Base-by-base conservation (phyloP, 2,113 vertebrate species). In the Lepidothrix coronata region DNA sequence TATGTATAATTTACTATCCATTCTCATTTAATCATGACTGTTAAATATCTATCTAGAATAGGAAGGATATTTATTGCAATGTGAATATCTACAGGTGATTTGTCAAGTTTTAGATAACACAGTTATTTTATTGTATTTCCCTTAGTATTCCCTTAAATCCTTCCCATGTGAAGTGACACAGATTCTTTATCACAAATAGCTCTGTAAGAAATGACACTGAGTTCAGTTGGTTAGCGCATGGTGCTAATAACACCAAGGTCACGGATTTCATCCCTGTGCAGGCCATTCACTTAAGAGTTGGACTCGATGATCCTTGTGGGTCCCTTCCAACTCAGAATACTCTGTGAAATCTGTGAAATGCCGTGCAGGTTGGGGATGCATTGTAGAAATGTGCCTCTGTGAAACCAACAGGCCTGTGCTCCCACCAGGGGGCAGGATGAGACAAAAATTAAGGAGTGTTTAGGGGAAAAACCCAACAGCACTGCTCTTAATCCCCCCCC, bases 351-450 rank as follows among this genome's bases (percentile, higher is more conserved):
- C 61, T 30, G 61, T 30, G 61, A 63, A 41, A 61, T 13, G 68
- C 43, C 21, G 25, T 35, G 31, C 31, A 15, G 10, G 91, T 81
- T 61, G 70, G 62, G 30, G 46, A 39, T 78, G 27, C 21, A 0
- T 6, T 43, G 43, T 12, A 10, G 31, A 58, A 58, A 54, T 5
- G 33, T 27, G 75, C 54, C 12, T 65, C 65, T n/a, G 43, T 52
- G 79, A 78, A 83, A 43, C 8, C 59, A 6, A 0, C 2, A 13
- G 17, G 28, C 48, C 27, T 9, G 15, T n/a, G 35, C 44, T 57
- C 70, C 98, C 98, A 96, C 97, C 91, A 98, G 98, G 83, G 97
- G 98, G 98, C 98, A 98, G 98, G 91, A 83, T 9, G 49, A 97
- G 96, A 98, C 94, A 98, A 97, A 96, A 88, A n/a, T 80, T 89